These are phyloP conservation scores for Turnix velox DNA, from an alignment of 2,113 vertebrate species.

Conservation along the genomic window DNA sequence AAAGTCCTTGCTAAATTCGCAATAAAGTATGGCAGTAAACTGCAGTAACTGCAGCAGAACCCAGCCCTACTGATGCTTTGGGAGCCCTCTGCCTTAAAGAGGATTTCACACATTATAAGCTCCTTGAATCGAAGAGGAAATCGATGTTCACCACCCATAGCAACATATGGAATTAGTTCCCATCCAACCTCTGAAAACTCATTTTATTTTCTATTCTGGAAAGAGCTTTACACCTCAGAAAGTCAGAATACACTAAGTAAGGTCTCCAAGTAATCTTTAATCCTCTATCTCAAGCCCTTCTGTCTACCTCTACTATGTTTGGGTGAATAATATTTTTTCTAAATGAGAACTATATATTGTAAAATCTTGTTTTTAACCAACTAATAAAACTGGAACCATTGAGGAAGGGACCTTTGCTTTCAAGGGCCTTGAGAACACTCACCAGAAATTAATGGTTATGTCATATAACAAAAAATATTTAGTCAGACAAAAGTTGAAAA, in stretches of 20 bases:
- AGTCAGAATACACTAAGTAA: neutral
- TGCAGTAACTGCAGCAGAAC: neutral
- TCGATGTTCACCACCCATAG: conserved; percentile 44
- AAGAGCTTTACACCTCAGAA: conserved; percentile 14
- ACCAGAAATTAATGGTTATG: neutral
- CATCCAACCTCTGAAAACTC: conserved; percentile 2
- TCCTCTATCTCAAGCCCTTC: conserved; percentile 15
- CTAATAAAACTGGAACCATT: neutral
- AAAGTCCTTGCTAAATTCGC: neutral
- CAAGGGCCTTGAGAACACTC: neutral
- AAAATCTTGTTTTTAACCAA: neutral
- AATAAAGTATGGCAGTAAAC: neutral
- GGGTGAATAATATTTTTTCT: neutral
- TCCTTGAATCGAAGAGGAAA: conserved; percentile 27
- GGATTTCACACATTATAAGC: conserved; percentile 36
- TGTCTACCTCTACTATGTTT: neutral
- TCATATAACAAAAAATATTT: neutral
- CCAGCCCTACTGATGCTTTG: neutral
- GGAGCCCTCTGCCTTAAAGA: neutral
- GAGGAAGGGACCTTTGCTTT: neutral
- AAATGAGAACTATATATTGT: neutral
- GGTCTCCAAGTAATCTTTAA: conserved; percentile 40
- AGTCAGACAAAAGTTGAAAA: neutral
- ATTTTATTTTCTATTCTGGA: conserved; percentile 46
- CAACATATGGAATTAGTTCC: conserved; percentile 34